Evolutionary conservation across 2,888 invertebrate species (phyloP), one percentile per base, ranked within the genome.

Genomic region (Sceliomorpha sp.): DNA sequence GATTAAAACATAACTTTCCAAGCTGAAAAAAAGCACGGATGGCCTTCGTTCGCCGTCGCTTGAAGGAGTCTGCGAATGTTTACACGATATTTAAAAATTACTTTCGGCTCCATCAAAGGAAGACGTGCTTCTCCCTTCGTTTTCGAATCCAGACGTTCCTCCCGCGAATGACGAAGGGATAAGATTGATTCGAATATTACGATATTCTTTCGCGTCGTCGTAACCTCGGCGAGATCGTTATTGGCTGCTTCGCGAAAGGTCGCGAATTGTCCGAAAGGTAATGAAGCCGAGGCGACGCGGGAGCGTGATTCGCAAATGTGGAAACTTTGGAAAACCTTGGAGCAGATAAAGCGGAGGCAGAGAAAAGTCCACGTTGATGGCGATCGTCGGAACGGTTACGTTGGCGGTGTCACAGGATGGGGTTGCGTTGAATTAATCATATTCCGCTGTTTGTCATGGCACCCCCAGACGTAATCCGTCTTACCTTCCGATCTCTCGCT

Each of bases 381-480:
- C 40, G 45, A 55, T 42, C 56, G 39, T 45, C 45, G 37, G 68
- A 60, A 56, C 69, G 55, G 67, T 50, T 55, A 58, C 63, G 55
- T 37, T 66, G 69, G 59, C 45, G 74, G 73, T 74, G 71, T 63
- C 70, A 69, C 72, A 72, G 76, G 81, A 87, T 83, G 80, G 84
- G 85, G 84, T 84, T 85, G 83, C 81, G 82, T 79, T 82, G 86
- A 85, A 88, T 88, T 87, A 88, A 88, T 88, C 87, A 86, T 87
- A 87, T 88, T 88, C 86, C 81, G 82, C 82, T 88, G 86, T 87
- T 88, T 88, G 87, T 87, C 87, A 84, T 86, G 78, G 82, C 85
- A 78, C 81, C 84, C 83, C 83, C 79, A 85, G 83, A 84, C 87
- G 83, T 88, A 88, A 88, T 87, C 88, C 87, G 86, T 88, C 88